phyloP scores from a whole-genome alignment of 2,113 vertebrate genomes.

The Chloropsis cyanopogon region DNA sequence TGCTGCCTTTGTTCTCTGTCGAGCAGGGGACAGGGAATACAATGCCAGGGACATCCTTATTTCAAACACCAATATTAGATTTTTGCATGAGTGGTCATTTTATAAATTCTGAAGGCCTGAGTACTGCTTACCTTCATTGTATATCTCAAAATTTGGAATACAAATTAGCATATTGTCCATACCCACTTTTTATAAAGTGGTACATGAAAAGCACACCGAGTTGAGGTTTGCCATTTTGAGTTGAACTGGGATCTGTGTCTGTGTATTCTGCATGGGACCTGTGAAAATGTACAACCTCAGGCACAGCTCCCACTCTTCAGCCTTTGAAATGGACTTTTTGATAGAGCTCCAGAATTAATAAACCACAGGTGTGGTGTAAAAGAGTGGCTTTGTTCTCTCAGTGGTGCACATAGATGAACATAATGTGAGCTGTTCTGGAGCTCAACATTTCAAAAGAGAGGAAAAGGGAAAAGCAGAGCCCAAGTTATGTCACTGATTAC shows the following conservation, averaged over 20 bases:
- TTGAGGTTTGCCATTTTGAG: neutral
- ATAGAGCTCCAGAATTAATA: neutral
- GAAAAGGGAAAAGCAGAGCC: neutral
- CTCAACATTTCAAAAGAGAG: neutral
- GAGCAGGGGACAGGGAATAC: neutral
- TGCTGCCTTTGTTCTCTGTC: conserved; percentile 15
- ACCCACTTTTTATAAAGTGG: neutral
- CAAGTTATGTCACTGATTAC: neutral
- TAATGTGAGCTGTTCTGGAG: neutral
- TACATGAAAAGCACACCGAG: neutral
- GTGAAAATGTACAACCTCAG: neutral
- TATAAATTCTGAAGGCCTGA: neutral
- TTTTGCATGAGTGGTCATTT: neutral
- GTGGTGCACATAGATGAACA: neutral
- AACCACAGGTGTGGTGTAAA: neutral
- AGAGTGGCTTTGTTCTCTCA: neutral
- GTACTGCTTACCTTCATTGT: neutral
- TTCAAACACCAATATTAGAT: neutral
- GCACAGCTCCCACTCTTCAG: neutral
- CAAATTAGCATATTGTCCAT: neutral
- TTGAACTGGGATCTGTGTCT: neutral
- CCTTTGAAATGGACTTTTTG: neutral
- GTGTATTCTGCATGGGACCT: neutral
- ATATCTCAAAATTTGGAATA: neutral
- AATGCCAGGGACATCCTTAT: neutral